Evolutionary conservation across 1,140 invertebrate genomes (phyloP).

Genomic region (Pseudoatta argentina): DNA sequence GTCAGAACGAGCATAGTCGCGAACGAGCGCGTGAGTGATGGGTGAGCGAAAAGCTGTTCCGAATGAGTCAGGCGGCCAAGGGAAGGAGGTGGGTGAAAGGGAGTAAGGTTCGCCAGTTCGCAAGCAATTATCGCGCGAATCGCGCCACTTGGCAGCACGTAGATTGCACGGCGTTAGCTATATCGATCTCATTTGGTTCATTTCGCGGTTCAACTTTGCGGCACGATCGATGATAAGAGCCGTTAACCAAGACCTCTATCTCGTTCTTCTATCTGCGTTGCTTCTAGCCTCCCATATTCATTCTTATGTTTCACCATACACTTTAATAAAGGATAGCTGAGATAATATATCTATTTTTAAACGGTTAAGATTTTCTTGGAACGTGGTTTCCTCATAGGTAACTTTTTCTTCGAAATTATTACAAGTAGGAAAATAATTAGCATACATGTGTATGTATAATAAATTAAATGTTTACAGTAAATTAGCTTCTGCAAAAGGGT

Average conservation of each 20-base stretch:
- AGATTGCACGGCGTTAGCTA: conserved; percentile 71
- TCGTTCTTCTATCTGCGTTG: not conserved
- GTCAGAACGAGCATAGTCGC: conserved; percentile 77
- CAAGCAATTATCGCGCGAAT: conserved; percentile 80
- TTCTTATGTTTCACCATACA: not conserved
- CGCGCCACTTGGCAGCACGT: conserved; percentile 71
- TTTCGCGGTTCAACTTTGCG: conserved; percentile 71
- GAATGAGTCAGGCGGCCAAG: conserved; percentile 40
- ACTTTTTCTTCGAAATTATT: not conserved
- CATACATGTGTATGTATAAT: not conserved
- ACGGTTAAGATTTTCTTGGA: not conserved
- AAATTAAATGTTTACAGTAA: not conserved
- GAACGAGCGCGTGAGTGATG: conserved; percentile 74
- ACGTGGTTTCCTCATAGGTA: not conserved
- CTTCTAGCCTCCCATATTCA: not conserved
- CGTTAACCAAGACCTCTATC: conserved; percentile 28
- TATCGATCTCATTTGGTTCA: conserved; percentile 74
- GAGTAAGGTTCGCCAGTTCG: conserved; percentile 73
- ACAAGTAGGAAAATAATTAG: not conserved
- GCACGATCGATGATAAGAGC: conserved; percentile 72
- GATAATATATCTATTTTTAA: not conserved
- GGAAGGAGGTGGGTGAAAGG: conserved; percentile 33
- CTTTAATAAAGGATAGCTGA: not conserved
- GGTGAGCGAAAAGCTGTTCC: conserved; percentile 70
- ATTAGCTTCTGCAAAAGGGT: not conserved